Evolutionary conservation across 2,797 vertebrate species (phyloP), one percentile per base, ranked within the genome.

Genomic region (Syndactyla subalaris): DNA sequence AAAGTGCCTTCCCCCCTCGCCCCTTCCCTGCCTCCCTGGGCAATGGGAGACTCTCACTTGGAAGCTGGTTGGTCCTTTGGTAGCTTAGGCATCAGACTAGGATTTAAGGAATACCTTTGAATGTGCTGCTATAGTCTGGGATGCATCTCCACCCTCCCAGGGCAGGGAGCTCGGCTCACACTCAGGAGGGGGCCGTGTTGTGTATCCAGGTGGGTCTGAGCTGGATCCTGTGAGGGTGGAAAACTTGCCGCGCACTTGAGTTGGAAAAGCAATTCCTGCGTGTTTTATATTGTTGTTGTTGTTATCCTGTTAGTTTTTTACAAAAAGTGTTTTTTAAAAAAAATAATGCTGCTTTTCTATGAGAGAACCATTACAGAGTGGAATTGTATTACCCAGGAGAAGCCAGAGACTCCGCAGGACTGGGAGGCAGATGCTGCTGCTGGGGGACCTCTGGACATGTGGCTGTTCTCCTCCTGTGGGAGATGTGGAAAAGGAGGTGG

Each of bases 61-160:
- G 88, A 89, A 67, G 90, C 85, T 61, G 92, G 38, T 43, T 38
- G 52, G 11, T 38, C 68, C 70, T 75, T 70, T 2, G 65, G 89
- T 95, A 84, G 89, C 78, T 96, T 87, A 73, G 74, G 49, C 29
- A 24, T 91, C 92, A 78, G 89, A 74, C 32, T 82, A 46, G 84
- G 88, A 80, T 88, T 81, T 65, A 32, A 86, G 70, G 75, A 75
- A 74, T 92, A 58, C 77, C 55, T 85, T 62, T 55, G 55, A 96
- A 94, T 9, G 95, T 97, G 96, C 96, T 97, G 97, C 97, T 97
- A 97, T 82, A 30, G 86, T 93, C 95, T 65, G 92, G 83, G 86
- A 32, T 70, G 89, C 88, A 34, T 88, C 84, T 94, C 52, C 78
- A 9, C 66, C 27, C 54, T 63, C 54, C 63, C 86, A 34, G 26